Conservation (phyloP, 2,113 vertebrate species). For the Melanocharis versteri region DNA sequence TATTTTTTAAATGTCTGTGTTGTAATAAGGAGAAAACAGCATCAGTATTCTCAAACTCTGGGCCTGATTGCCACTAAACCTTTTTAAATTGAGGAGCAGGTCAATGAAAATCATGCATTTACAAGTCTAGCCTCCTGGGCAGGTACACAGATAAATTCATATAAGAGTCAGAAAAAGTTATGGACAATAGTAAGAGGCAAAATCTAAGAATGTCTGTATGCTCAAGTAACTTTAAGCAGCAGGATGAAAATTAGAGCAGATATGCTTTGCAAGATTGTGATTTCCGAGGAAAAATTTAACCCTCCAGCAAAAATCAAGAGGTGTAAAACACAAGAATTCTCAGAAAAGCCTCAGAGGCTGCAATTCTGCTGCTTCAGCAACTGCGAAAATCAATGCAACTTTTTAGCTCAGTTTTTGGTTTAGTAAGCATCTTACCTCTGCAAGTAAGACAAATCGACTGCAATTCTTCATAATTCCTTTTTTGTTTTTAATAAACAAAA, state of each 20-base stretch:
- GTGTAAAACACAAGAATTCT: neutral
- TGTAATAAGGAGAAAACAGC: neutral
- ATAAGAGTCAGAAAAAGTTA: neutral
- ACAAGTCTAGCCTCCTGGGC: neutral
- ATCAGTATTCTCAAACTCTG: neutral
- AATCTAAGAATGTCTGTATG: neutral
- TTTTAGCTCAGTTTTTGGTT: neutral
- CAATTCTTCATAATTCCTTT: neutral
- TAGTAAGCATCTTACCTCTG: neutral
- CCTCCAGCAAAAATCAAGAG: neutral
- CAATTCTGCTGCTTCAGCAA: neutral
- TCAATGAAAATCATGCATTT: neutral
- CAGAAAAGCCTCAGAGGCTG: neutral
- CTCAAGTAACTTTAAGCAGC: neutral
- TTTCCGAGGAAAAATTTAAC: neutral
- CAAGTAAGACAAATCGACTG: neutral
- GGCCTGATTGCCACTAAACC: neutral
- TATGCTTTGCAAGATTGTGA: neutral
- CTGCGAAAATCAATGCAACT: neutral
- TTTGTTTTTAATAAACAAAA: neutral
- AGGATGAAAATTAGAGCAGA: neutral
- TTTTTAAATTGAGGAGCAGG: neutral
- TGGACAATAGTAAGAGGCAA: neutral
- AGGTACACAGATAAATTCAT: neutral
- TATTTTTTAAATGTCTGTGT: neutral